Conservation (phyloP, 2,797 vertebrate species). For the Melanitta fusca region DNA sequence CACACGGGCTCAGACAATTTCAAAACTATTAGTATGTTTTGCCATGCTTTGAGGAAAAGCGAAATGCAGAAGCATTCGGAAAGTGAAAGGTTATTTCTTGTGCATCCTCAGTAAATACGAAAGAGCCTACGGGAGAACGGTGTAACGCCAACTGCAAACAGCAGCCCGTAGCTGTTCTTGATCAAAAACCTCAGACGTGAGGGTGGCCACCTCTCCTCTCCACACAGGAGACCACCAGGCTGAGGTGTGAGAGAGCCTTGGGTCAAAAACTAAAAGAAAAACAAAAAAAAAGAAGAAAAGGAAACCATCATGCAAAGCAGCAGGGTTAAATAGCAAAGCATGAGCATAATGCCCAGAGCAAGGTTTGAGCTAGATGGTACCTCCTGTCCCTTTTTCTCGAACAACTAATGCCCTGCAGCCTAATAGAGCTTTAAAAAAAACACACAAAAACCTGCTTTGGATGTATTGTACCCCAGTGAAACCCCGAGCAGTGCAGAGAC, state of each 20-base stretch:
- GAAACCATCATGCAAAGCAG: not conserved
- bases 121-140: not conserved
- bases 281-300: not conserved
- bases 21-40: not conserved
- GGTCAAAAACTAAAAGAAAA: not conserved
- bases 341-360: not conserved
- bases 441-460: not conserved
- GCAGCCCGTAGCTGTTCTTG: not conserved
- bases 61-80: constrained; percentile 5
- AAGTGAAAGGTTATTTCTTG: constrained; percentile 60
- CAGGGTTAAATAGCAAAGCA: not conserved
- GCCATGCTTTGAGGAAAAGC: not conserved
- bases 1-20: not conserved
- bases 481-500: not conserved
- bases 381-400: not conserved
- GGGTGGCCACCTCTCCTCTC: not conserved
- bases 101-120: not conserved
- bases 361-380: not conserved
- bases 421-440: not conserved
- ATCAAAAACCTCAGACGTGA: not conserved
- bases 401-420: not conserved
- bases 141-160: not conserved
- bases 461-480: not conserved
- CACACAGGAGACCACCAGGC: not conserved
- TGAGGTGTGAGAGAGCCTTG: not conserved